Percentiles rank a stretch among this genome's conserved stretches.
phyloP scores from a whole-genome alignment of 2,113 vertebrate genomes.

The Pygoscelis adeliae region DNA sequence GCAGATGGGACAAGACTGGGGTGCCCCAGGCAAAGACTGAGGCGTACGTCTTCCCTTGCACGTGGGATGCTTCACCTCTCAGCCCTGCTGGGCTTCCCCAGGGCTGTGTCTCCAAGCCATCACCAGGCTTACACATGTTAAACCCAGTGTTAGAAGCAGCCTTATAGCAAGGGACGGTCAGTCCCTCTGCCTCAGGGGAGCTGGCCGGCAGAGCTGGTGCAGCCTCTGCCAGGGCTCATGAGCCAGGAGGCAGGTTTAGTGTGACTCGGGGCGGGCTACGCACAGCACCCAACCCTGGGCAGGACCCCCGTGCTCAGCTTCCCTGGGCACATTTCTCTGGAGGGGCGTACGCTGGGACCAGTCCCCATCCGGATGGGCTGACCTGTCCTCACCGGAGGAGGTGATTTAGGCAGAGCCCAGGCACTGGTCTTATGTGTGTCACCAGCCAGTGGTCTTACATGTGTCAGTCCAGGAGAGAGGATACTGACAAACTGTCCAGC shows the following conservation, averaged over 20 bases:
- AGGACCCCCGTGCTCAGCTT: neutral
- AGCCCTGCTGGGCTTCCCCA: neutral
- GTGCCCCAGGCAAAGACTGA: neutral
- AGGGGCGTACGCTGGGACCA: neutral
- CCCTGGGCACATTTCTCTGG: fast-evolving
- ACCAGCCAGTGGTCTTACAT: neutral
- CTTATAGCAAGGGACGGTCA: neutral
- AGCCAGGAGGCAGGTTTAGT: neutral
- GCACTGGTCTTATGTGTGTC: neutral
- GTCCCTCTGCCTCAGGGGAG: neutral
- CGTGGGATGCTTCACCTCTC: neutral
- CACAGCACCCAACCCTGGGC: neutral
- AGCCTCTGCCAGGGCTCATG: neutral
- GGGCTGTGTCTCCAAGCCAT: neutral
- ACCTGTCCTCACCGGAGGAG: neutral
- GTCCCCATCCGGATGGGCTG: neutral
- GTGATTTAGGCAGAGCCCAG: neutral
- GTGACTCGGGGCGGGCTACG: fast-evolving
- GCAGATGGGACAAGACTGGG: neutral
- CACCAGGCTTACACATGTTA: fast-evolving
- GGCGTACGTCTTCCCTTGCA: neutral
- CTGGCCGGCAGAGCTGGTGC: neutral
- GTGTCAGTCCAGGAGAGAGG: neutral
- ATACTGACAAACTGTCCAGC: neutral
- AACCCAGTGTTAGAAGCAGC: neutral